These are phyloP conservation scores for Tragelaphus scriptus DNA, from an alignment of 2,113 vertebrate genomes.

Conservation along the genomic window DNA sequence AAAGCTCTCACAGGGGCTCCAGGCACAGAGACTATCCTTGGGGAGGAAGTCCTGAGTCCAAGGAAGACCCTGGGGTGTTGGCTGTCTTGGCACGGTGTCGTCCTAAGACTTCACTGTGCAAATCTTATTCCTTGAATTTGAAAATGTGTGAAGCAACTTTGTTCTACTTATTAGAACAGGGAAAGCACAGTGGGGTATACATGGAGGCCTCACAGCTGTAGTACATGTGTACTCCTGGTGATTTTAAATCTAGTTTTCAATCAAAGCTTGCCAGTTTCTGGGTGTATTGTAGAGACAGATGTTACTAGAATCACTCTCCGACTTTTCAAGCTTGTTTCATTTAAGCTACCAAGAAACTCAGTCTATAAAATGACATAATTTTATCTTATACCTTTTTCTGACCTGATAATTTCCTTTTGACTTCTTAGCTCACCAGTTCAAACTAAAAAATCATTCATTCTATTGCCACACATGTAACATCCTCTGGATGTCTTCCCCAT, in stretches of 20 bases:
- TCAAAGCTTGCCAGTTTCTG: not conserved
- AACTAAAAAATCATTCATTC: not conserved
- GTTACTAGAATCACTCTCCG: not conserved
- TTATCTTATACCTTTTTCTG: conserved; percentile 1
- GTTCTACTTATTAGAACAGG: not conserved
- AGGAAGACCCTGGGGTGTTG: not conserved
- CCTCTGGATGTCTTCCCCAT: not conserved
- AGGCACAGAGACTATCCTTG: not conserved
- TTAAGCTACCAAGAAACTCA: not conserved
- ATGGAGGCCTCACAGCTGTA: not conserved
- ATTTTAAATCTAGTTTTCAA: not conserved
- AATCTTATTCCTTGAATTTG: not conserved
- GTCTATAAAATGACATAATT: not conserved
- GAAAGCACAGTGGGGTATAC: not conserved
- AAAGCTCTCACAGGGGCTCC: not conserved
- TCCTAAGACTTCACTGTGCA: not conserved
- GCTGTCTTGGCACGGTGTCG: not conserved
- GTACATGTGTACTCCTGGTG: not conserved
- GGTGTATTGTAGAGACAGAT: not conserved
- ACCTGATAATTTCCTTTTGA: not conserved
- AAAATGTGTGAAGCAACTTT: not conserved
- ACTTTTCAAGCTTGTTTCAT: not conserved
- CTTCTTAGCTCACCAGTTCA: conserved; percentile 5
- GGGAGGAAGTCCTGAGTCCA: not conserved
- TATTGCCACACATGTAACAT: not conserved